Conservation (phyloP, 2,888 invertebrate species). For the Acanthococcus lagerstroemiae region DNA sequence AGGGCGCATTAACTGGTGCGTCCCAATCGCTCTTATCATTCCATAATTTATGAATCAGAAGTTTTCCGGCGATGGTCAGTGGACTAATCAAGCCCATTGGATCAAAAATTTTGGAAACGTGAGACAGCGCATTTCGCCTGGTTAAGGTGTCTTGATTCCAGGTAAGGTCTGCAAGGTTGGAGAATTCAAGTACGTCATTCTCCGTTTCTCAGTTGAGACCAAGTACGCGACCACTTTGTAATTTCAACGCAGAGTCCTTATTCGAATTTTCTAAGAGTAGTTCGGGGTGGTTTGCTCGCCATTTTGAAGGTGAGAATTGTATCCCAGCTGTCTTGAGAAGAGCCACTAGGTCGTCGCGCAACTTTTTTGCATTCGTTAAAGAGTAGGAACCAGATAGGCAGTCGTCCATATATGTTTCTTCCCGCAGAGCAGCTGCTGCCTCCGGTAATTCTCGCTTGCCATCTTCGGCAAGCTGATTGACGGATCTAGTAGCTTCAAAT, state of each 20-base stretch:
- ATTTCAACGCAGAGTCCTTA: background rate
- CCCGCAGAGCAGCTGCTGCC: background rate
- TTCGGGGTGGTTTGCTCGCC: too few relatives aligned
- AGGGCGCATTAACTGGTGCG: background rate
- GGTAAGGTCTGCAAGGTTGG: background rate
- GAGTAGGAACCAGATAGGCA: background rate
- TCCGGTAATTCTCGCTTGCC: background rate
- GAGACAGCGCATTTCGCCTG: background rate
- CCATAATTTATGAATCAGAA: background rate
- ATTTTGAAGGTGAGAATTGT: too few relatives aligned
- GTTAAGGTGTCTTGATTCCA: background rate
- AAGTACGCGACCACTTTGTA: background rate
- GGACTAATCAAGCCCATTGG: too few relatives aligned
- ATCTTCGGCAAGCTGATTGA: background rate
- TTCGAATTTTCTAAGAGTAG: background rate
- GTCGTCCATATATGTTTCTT: slow-evolving; percentile 4
- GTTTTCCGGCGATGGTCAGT: too few relatives aligned
- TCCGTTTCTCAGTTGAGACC: background rate
- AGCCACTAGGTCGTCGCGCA: background rate
- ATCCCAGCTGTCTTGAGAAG: too few relatives aligned
- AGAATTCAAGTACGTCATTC: background rate
- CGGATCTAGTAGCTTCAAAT: background rate
- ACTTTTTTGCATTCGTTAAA: background rate
- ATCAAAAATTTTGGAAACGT: too few relatives aligned
- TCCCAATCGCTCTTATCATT: background rate